Evolutionary conservation across 2,888 invertebrate species (phyloP), one percentile per base, ranked within the genome.

Genomic region (Acholoe squamosa): DNA sequence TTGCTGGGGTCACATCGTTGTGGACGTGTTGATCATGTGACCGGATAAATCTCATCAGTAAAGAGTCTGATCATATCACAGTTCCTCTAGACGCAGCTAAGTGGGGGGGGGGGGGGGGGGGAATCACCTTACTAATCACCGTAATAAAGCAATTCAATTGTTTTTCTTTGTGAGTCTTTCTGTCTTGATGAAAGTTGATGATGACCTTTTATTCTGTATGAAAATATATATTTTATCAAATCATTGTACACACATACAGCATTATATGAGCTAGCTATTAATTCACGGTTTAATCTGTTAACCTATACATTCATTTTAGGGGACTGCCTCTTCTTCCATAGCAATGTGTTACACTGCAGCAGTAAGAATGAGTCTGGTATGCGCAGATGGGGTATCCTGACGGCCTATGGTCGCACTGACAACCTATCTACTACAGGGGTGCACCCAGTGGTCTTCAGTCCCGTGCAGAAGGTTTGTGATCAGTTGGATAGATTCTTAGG

Each of bases 21-120:
- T 92, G 95, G 95, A 0, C 93, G 94, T 25, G 94, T 95, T 25
- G 94, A 95, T 14, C 95, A 95, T 90, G 84, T 92, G 7, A 92
- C 94, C 89, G 95, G 19, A 93, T 95, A 12, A 92, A 93, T 0
- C 92, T 94, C 77, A 91, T 95, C 16, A 56, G 25, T 31, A 31
- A 90, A 33, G 52, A 91, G 12, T 91, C 90, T 51, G 54, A 89
- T 14, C 92, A 89, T 52, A 25, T 90, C 51, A 93, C 93, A 91
- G 95, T 94, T 5, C 94, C 95, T 90, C 93, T 95, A 93, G 93
- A 95, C 61, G 93, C 94, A 92, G 95, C 95, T 95, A 90, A 5
- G 43, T 43, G 43, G 43, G 43, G 5, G 3, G 43, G 10, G n/a
- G n/a, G n/a, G n/a, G n/a, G n/a, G n/a, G n/a, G n/a, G n/a, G n/a